phyloP scores from a whole-genome alignment of 2,888 invertebrate species.

The Drosophila borborema region DNA sequence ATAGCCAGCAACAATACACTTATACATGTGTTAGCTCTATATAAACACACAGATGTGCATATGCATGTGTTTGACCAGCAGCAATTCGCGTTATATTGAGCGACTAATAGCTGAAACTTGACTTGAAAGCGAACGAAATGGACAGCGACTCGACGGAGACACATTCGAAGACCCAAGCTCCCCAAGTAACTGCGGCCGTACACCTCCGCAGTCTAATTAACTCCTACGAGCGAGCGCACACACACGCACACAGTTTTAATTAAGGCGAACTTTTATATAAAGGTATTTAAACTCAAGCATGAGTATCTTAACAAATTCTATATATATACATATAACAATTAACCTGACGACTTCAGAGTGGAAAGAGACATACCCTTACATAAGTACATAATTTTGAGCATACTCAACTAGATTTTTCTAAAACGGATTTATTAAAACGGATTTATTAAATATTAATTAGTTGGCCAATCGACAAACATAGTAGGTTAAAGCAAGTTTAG shows the following conservation, averaged over 20 bases:
- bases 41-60: constrained; percentile 38
- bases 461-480: not conserved
- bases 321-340: constrained; percentile 41
- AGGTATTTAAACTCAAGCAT: not conserved
- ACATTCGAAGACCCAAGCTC: constrained; percentile 11
- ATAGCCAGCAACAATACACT: constrained; percentile 39
- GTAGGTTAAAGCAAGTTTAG: not conserved
- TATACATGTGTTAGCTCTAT: constrained; percentile 34
- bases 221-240: constrained; percentile 65
- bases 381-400: constrained; percentile 1
- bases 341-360: constrained; percentile 36
- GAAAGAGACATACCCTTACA: constrained; percentile 5
- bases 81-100: constrained; percentile 76
- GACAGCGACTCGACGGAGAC: constrained; percentile 24
- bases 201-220: constrained; percentile 78
- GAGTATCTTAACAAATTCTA: not conserved
- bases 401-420: not conserved
- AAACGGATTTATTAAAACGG: too few relatives aligned
- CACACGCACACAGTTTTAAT: constrained; percentile 51
- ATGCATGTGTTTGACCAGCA: constrained; percentile 53
- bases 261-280: constrained; percentile 54
- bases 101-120: constrained; percentile 77
- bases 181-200: constrained; percentile 44
- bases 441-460: not conserved
- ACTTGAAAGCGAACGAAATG: constrained; percentile 76